These are phyloP conservation scores for Cremastinae sp. DNA, from an alignment of 2,888 invertebrate genomes.

Conservation along the genomic window DNA sequence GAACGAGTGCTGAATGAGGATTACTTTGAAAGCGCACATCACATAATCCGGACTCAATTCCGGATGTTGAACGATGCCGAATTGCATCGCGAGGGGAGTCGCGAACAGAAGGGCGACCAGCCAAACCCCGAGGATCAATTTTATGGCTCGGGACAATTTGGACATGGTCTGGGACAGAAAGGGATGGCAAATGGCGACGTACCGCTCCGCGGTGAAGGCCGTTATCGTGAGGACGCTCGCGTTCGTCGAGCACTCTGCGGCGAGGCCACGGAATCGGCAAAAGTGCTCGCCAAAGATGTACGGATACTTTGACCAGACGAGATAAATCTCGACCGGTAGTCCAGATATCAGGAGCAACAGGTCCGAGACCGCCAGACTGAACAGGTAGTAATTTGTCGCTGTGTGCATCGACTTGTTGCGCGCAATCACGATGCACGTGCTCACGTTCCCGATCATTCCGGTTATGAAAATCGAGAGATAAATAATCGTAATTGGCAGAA, in stretches of 20 bases:
- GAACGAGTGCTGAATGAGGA: conserved; percentile 82
- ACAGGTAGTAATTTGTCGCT: conserved; percentile 86
- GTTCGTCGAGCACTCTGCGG: conserved; percentile 83
- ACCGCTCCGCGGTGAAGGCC: conserved; percentile 87
- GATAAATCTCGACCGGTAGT: conserved; percentile 83
- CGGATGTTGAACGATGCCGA: conserved; percentile 78
- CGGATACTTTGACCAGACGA: conserved; percentile 81
- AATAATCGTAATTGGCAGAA: conserved; percentile 82
- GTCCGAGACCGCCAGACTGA: conserved; percentile 85
- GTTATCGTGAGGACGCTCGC: conserved; percentile 83
- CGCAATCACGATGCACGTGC: conserved; percentile 85
- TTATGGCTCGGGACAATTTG: conserved; percentile 91
- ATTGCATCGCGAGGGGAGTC: conserved; percentile 86
- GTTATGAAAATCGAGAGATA: conserved; percentile 83
- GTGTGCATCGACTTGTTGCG: conserved; percentile 86
- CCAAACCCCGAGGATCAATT: conserved; percentile 92
- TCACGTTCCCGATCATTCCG: conserved; percentile 84
- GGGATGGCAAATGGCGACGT: conserved; percentile 87
- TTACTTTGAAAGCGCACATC: conserved; percentile 79
- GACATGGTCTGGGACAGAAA: conserved; percentile 91
- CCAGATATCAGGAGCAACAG: conserved; percentile 84
- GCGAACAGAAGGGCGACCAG: conserved; percentile 87
- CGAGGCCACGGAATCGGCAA: conserved; percentile 82
- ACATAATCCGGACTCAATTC: conserved; percentile 81
- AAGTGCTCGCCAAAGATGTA: conserved; percentile 83